Percentiles rank a stretch among this genome's conserved stretches.
phyloP scores from a whole-genome alignment of 2,113 vertebrate genomes.

The Periophthalmodon schlosseri region DNA sequence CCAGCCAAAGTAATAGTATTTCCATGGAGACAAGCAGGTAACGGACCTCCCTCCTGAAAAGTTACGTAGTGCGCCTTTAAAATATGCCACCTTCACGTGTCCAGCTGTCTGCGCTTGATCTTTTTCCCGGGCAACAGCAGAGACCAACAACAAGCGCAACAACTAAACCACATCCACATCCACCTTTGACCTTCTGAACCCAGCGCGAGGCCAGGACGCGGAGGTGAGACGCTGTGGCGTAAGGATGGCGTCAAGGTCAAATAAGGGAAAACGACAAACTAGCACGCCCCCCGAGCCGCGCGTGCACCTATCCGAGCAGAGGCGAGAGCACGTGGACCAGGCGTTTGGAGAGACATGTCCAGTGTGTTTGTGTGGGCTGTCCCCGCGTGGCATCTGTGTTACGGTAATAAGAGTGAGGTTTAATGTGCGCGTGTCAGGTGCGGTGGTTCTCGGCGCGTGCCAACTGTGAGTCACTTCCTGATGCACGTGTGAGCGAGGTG shows the following conservation, averaged over 20 bases:
- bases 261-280: conserved; percentile 55
- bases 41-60: too few species aligned
- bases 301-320: not conserved
- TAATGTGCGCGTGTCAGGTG: not conserved
- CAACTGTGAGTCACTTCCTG: not conserved
- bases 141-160: not conserved
- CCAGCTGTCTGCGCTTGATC: not conserved
- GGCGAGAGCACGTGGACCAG: not conserved
- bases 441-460: not conserved
- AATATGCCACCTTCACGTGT: not conserved
- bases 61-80: too few species aligned
- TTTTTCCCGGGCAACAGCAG: conserved; percentile 8
- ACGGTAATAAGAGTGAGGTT: too few species aligned
- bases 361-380: too few species aligned
- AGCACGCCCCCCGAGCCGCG: conserved; percentile 6
- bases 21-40: too few species aligned
- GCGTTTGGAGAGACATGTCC: not conserved
- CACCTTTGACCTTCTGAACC: not conserved
- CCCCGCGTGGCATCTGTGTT: not conserved
- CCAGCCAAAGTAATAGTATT: too few species aligned
- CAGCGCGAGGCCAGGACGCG: not conserved
- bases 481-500: conserved; percentile 51
- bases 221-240: not conserved
- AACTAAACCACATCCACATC: not conserved
- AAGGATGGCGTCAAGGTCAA: conserved; percentile 75